Conservation (phyloP, 2,888 invertebrate species). For the Zaprionus bogoriensis region DNA sequence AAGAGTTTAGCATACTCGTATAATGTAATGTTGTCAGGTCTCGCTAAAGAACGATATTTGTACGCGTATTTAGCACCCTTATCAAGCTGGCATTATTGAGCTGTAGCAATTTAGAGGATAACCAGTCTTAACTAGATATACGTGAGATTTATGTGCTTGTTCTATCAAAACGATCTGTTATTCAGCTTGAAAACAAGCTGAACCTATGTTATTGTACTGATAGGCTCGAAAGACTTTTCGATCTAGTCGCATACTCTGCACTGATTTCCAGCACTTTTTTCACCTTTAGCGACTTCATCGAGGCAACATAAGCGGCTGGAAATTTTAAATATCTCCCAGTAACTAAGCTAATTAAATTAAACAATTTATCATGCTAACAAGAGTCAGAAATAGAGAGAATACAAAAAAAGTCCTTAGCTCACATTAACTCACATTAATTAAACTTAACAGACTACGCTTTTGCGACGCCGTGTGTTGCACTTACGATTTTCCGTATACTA, state of each 20-base stretch:
- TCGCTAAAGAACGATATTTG: neutral
- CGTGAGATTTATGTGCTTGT: conserved; percentile 83
- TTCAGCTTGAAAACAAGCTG: conserved; percentile 87
- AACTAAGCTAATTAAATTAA: conserved; percentile 10
- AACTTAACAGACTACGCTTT: conserved; percentile 8
- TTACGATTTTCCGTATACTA: conserved; percentile 68
- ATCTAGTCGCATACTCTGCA: no score
- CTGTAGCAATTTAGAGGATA: neutral
- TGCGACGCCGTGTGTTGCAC: conserved; percentile 35
- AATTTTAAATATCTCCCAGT: conserved; percentile 84
- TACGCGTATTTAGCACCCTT: neutral
- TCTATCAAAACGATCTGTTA: conserved; percentile 87
- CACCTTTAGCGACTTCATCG: conserved; percentile 85
- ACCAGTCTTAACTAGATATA: neutral
- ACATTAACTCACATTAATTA: conserved; percentile 26
- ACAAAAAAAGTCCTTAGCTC: conserved; percentile 2
- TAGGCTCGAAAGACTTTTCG: conserved; percentile 84
- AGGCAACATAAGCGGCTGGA: conserved; percentile 86
- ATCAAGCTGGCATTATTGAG: neutral
- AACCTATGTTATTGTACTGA: conserved; percentile 87
- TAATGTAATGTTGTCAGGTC: neutral
- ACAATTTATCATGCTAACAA: conserved; percentile 2
- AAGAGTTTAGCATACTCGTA: neutral
- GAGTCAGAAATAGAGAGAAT: neutral
- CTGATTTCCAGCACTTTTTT: no score